Evolutionary conservation across 2,797 vertebrate genomes (phyloP).

Genomic region (Numenius phaeopus): DNA sequence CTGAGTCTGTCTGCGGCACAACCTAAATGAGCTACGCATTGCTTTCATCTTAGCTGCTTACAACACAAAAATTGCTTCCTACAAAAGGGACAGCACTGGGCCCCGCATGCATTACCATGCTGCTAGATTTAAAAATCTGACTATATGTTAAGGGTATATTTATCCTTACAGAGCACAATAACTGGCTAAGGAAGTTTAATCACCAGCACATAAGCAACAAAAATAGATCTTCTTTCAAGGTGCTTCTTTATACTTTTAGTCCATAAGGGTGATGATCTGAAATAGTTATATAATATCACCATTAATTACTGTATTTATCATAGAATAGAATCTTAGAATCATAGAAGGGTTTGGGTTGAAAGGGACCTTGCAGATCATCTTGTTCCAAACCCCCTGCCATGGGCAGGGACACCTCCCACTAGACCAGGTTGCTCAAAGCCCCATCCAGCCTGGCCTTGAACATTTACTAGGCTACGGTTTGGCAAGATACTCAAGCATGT

Average conservation of each 20-base stretch:
- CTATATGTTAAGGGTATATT: not conserved
- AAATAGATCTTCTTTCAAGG: not conserved
- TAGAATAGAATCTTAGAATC: too few relatives aligned
- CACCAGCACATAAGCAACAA: not conserved
- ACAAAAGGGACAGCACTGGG: not conserved
- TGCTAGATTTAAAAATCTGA: not conserved
- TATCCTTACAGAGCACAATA: not conserved
- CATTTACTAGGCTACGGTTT: not conserved
- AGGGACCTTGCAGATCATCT: too few relatives aligned
- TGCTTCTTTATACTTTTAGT: not conserved
- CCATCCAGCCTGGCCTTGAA: too few relatives aligned
- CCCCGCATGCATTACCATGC: not conserved
- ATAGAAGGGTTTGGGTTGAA: too few relatives aligned
- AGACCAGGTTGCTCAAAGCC: too few relatives aligned
- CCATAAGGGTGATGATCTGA: not conserved
- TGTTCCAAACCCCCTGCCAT: too few relatives aligned
- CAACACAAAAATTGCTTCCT: slow-evolving; percentile 5
- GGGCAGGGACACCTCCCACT: too few relatives aligned
- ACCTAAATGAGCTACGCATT: not conserved
- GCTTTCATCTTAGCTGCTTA: slow-evolving; percentile 42
- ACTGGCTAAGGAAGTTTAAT: not conserved
- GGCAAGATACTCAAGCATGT: not conserved
- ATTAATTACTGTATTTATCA: not conserved
- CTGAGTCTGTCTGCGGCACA: not conserved
- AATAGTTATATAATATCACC: not conserved